Percentiles rank a stretch among this genome's conserved stretches.
These are phyloP conservation scores for Thereva unica DNA, from an alignment of 2,888 invertebrate species.

Conservation along the genomic window DNA sequence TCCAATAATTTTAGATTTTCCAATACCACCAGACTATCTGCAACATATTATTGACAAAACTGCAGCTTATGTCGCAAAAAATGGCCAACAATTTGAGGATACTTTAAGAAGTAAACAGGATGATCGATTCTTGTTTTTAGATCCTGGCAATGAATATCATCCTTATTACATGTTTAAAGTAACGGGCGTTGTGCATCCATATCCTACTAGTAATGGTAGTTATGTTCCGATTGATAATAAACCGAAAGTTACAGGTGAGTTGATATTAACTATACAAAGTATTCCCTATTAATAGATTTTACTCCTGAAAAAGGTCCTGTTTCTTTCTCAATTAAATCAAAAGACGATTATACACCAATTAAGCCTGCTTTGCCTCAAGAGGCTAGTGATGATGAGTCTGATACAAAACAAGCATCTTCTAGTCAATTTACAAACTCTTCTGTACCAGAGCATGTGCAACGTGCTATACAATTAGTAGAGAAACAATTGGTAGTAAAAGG, in stretches of 20 bases:
- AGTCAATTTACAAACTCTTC: conserved; percentile 25
- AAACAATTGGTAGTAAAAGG: conserved; percentile 53
- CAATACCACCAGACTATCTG: conserved; percentile 78
- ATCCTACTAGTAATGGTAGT: conserved; percentile 34
- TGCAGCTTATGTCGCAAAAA: conserved; percentile 94
- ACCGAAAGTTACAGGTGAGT: conserved; percentile 50
- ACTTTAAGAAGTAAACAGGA: conserved; percentile 83
- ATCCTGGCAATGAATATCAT: conserved; percentile 75
- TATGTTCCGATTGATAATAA: conserved; percentile 22
- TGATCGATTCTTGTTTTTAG: conserved; percentile 84
- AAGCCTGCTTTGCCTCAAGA: conserved; percentile 79
- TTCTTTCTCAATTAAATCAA: conserved; percentile 82
- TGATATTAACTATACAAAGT: background rate
- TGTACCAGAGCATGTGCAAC: conserved; percentile 55
- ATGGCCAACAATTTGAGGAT: conserved; percentile 91
- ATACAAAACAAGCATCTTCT: conserved; percentile 41
- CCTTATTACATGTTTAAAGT: conserved; percentile 77
- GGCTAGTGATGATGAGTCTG: conserved; percentile 72
- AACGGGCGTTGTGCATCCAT: conserved; percentile 48
- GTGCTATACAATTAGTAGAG: conserved; percentile 55
- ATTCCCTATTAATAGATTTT: conserved; percentile 23
- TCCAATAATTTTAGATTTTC: conserved; percentile 53
- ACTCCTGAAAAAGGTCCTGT: conserved; percentile 66
- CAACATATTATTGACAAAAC: conserved; percentile 93
- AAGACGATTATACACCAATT: conserved; percentile 70